phyloP scores from a whole-genome alignment of 1,140 invertebrate species.

The Drosophila teissieri region DNA sequence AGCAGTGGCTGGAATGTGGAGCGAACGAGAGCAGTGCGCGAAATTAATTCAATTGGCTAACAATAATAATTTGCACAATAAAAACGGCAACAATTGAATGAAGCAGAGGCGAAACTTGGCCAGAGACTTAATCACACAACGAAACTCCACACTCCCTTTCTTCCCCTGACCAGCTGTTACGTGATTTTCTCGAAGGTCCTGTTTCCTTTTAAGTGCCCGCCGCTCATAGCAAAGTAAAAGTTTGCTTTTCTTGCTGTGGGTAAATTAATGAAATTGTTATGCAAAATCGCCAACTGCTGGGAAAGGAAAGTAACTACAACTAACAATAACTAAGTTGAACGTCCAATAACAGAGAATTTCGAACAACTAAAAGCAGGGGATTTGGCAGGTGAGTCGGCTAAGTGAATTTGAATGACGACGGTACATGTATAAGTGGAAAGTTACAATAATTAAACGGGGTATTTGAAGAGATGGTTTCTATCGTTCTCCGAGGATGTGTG shows the following conservation, averaged over 20 bases:
- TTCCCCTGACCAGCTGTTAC: conserved; percentile 11
- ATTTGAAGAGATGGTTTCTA: too few relatives aligned
- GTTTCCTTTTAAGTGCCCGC: conserved; percentile 11
- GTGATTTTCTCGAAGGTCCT: conserved; percentile 30
- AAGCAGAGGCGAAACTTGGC: conserved; percentile 51
- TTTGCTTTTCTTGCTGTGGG: conserved; percentile 45
- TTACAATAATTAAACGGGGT: neutral
- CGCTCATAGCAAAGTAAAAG: conserved; percentile 54
- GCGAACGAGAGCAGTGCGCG: conserved; percentile 31
- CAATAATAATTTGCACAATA: conserved; percentile 83
- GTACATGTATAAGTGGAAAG: neutral
- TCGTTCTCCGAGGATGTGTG: too few relatives aligned
- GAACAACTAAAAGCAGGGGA: conserved; percentile 55
- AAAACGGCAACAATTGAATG: conserved; percentile 73
- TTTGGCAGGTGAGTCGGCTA: conserved; percentile 28
- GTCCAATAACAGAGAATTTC: conserved; percentile 29
- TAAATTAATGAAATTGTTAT: conserved; percentile 81
- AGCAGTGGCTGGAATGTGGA: conserved; percentile 2
- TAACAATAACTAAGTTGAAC: conserved; percentile 29
- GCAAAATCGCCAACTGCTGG: conserved; percentile 72
- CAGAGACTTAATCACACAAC: conserved; percentile 71
- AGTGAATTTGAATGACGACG: neutral
- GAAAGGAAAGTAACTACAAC: conserved; percentile 28
- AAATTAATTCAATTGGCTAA: conserved; percentile 82
- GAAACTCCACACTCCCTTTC: conserved; percentile 4